Evolutionary conservation across 2,797 vertebrate genomes (phyloP), one percentile per base, ranked within the genome.

Genomic region (Cephalopachus bancanus): DNA sequence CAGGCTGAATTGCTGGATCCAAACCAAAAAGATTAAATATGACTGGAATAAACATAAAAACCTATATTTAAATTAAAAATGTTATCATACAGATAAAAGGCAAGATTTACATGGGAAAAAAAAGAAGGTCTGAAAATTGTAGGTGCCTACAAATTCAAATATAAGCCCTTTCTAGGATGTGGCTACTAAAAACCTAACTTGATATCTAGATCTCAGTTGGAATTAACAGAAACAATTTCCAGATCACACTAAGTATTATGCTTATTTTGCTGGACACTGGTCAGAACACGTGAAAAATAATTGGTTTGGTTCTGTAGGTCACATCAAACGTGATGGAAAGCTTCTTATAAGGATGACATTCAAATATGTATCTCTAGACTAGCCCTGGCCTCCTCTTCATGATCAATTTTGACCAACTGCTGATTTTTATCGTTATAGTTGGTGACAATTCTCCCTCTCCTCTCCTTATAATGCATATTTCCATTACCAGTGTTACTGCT

Each of bases 21-120:
- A 94, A 93, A 96, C 94, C 97, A 97, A 75, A 94, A 94, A 95
- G 95, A 98, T 97, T 96, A 97, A 97, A 83, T 96, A 95, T 95
- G 95, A 96, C 93, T 94, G 94, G 84, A 97, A 97, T 97, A 97
- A 97, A 96, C 96, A 97, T 94, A 94, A 96, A 92, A 93, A 65
- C 76, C 95, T 97, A 94, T 94, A 97, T 96, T 97, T 98, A 97
- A 98, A 85, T 95, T 95, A 10, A 93, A 96, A 94, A 91, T 93
- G 75, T 96, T 95, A 95, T 93, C 87, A 89, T 95, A 96, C 90
- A 85, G 94, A 97, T 94, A 94, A 91, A 95, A 78, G 88, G 78
- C 89, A 92, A 94, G 91, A 62, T 60, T 64, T 84, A 78, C 22
- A 81, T 51, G 37, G 60, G 30, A 22, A 37, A 60, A 65, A 67